These are phyloP conservation scores for Cossypha heuglini DNA, from an alignment of 2,797 vertebrate species.

Conservation along the genomic window DNA sequence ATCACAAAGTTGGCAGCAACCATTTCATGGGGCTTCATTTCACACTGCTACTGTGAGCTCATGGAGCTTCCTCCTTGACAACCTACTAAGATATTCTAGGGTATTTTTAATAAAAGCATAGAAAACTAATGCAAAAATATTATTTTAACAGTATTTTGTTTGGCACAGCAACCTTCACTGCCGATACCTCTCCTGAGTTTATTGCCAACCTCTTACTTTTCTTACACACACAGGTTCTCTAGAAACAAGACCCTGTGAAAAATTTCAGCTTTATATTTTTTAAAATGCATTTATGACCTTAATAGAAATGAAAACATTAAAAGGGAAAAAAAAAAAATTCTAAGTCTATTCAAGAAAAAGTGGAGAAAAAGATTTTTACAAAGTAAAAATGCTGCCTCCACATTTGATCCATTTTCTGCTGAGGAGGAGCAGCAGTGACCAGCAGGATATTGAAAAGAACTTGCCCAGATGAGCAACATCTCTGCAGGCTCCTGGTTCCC, in stretches of 20 bases:
- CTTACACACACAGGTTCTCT: not conserved
- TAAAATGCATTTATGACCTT: accelerated
- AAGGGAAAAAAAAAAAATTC: not conserved
- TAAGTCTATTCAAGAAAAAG: not conserved
- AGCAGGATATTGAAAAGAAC: not conserved
- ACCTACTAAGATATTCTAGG: not conserved
- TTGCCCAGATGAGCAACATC: not conserved
- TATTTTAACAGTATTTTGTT: not conserved
- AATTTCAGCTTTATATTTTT: accelerated
- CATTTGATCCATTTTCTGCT: not conserved
- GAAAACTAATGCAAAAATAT: not conserved
- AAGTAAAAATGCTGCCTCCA: not conserved
- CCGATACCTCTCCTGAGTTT: accelerated
- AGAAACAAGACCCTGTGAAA: not conserved
- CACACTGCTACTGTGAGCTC: not conserved
- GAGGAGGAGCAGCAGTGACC: not conserved
- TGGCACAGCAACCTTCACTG: not conserved
- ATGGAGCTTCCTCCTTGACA: not conserved
- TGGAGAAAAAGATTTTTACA: not conserved
- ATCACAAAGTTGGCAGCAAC: not conserved
- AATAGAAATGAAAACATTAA: not conserved
- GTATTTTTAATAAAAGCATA: not conserved
- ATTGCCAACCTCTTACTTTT: not conserved
- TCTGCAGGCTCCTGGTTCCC: not conserved
- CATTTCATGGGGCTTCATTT: not conserved